Conservation (phyloP, 2,113 vertebrate species). For the Mellivora capensis region DNA sequence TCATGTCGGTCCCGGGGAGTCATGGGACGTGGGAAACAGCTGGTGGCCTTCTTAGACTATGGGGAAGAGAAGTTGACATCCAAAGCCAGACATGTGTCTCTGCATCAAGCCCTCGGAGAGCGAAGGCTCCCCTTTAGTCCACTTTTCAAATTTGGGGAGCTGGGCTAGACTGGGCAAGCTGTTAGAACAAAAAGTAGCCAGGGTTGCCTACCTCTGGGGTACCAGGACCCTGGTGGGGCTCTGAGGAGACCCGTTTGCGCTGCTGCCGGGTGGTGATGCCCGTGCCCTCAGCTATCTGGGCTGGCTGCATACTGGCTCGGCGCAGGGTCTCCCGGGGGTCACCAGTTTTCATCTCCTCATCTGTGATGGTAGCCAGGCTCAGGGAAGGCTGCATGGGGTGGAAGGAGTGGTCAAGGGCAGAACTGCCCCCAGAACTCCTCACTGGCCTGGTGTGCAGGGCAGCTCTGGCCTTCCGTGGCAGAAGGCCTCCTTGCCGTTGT, state of each 20-base stretch:
- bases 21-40: slow-evolving; percentile 91
- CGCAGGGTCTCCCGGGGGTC: slow-evolving; percentile 92
- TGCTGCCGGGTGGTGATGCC: slow-evolving; percentile 81
- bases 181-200: background rate
- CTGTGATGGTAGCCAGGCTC: slow-evolving; percentile 82
- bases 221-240: slow-evolving; percentile 80
- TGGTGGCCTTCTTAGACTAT: slow-evolving; percentile 85
- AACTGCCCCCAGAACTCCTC: background rate
- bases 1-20: slow-evolving; percentile 86
- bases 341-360: slow-evolving; percentile 91
- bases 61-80: background rate
- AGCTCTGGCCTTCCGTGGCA: background rate
- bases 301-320: slow-evolving; percentile 87
- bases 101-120: background rate
- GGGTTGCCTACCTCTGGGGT: slow-evolving; percentile 83
- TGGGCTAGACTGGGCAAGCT: background rate
- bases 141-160: background rate
- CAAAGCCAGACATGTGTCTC: background rate
- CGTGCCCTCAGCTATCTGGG: slow-evolving; percentile 82
- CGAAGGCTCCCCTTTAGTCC: background rate
- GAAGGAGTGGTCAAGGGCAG: background rate
- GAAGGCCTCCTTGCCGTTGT: background rate
- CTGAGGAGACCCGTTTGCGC: slow-evolving; percentile 75
- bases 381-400: slow-evolving; percentile 78
- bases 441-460: background rate